Evolutionary conservation across 2,113 vertebrate genomes (phyloP).

Genomic region (Eulemur rufifrons): DNA sequence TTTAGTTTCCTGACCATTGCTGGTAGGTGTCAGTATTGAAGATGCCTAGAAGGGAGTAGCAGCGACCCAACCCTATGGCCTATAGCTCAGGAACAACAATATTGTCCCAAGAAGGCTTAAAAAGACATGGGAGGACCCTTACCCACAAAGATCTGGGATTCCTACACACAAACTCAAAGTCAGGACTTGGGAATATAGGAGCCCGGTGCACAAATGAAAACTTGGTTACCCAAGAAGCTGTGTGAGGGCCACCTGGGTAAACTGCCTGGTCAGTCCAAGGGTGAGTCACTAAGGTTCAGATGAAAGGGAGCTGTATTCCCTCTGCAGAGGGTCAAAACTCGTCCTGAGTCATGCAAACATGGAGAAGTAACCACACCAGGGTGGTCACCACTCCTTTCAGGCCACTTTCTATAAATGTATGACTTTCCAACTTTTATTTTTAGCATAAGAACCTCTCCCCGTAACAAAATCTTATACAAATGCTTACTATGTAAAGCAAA

Average conservation of each 20-base stretch:
- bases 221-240: not conserved
- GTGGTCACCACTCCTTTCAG: not conserved
- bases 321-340: not conserved
- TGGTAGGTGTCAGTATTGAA: not conserved
- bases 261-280: accelerated
- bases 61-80: not conserved
- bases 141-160: not conserved
- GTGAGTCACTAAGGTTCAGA: not conserved
- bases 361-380: not conserved
- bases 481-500: not conserved
- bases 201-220: not conserved
- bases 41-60: too few species aligned
- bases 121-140: not conserved
- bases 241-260: not conserved
- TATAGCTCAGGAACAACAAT: not conserved
- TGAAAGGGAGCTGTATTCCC: not conserved
- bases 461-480: not conserved
- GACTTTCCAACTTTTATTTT: not conserved
- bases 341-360: not conserved
- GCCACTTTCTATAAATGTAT: not conserved
- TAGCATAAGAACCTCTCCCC: not conserved
- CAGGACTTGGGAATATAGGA: not conserved
- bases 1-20: not conserved
- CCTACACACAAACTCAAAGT: not conserved
- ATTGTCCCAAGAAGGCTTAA: not conserved